Evolutionary conservation across 2,888 invertebrate species (phyloP).

Genomic region (Syrista parreyssii): DNA sequence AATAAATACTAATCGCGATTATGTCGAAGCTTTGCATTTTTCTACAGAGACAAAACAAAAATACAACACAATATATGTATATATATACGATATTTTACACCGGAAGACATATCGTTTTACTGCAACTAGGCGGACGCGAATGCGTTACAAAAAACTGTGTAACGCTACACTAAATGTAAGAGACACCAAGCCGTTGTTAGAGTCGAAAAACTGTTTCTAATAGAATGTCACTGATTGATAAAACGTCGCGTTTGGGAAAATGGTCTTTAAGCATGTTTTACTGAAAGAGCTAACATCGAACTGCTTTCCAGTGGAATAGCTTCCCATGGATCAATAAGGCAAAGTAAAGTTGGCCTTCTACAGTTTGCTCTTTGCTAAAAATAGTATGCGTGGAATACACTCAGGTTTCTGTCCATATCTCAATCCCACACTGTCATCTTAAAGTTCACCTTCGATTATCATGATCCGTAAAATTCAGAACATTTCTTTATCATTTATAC

Average conservation of each 20-base stretch:
- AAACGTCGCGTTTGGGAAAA: background rate
- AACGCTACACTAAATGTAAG: background rate
- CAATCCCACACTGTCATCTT: background rate
- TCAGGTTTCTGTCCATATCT: background rate
- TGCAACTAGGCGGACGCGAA: background rate
- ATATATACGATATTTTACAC: background rate
- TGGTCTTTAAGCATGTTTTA: background rate
- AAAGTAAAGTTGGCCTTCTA: conserved; percentile 14
- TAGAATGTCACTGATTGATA: background rate
- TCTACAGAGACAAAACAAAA: too few relatives aligned
- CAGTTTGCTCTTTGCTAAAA: conserved; percentile 12
- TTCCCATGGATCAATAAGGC: conserved; percentile 19
- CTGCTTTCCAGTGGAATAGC: background rate
- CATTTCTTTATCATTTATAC: background rate
- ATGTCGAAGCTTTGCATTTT: too few relatives aligned
- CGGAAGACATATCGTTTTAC: background rate
- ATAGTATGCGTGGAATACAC: background rate
- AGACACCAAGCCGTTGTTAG: background rate
- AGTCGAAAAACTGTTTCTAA: background rate
- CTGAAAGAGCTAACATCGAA: background rate
- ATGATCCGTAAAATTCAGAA: background rate
- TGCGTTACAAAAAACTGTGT: background rate
- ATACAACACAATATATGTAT: too few relatives aligned
- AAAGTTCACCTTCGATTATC: background rate
- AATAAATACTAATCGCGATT: too few relatives aligned